Evolutionary conservation across 2,113 vertebrate genomes (phyloP), one percentile per base, ranked within the genome.

Genomic region (Cercopithecus mona): DNA sequence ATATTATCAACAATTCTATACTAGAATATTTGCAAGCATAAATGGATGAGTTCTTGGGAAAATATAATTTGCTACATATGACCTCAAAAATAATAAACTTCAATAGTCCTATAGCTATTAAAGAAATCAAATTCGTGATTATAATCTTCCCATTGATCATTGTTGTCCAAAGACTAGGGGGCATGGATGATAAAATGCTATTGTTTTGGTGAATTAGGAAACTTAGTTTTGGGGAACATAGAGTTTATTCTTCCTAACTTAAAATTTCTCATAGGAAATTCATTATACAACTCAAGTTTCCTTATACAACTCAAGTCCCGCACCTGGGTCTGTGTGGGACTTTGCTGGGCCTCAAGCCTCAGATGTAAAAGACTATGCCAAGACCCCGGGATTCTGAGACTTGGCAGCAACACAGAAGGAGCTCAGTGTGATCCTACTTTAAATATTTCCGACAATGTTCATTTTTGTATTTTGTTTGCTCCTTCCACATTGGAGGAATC

Each of bases 201-300:
- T 16, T 43, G 43, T 61, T 89, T 38, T 55, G 52, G 30, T 43
- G 45, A 80, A 78, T 25, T 38, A 48, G 43, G 64, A 85, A 48
- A 76, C 23, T 48, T 66, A 43, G 11, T 87, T 82, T 12, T 10
- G 22, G 70, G 17, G 16, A 88, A 70, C 12, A 68, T 43, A 72
- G 35, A 81, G n/a, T 94, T 93, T 66, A 45, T 94, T 95, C 23
- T 84, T 93, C 27, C 40, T 86, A 17, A 82, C 55, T 91, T 87
- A 45, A n/a, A 90, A 72, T 45, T 93, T 16, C 27, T 88, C 32
- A 1, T 23, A 72, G 68, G 48, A 75, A 35, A 32, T 61, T 70
- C 45, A 70, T 84, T 76, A 25, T 1, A 55, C 48, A 92, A 94
- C 75, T 40, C 20, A 57, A 92, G 38, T 52, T 70, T 70, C 45